A percentile compares a stretch with the other conserved stretches of the same genome.
phyloP scores from a whole-genome alignment of 1,140 invertebrate species.

The Drosophila kikkawai region DNA sequence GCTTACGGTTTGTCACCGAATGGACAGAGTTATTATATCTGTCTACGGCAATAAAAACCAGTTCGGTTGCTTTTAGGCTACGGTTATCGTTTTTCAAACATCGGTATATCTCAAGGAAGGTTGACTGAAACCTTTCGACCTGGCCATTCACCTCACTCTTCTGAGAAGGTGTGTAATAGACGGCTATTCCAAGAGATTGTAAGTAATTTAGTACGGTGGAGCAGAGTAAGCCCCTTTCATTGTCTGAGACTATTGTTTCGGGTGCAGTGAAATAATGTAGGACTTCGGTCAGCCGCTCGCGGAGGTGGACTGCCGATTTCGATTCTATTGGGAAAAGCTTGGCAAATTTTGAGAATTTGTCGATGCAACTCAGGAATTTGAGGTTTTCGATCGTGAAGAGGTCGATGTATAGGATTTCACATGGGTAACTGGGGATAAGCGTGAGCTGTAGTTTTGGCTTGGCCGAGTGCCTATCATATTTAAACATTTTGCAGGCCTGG shows the following conservation, averaged over 20 bases:
- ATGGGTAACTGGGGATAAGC: neutral
- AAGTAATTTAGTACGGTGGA: constrained; percentile 14
- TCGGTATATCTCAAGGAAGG: no score
- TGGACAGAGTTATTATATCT: constrained; percentile 20
- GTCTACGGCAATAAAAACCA: constrained; percentile 5
- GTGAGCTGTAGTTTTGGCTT: neutral
- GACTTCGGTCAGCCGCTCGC: constrained; percentile 2
- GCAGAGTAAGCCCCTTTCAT: constrained; percentile 5
- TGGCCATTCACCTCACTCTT: neutral
- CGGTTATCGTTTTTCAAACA: neutral
- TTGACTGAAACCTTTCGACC: no score
- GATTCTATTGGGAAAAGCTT: constrained; percentile 9
- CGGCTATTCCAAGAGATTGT: neutral
- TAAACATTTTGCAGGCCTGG: neutral
- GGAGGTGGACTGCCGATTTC: constrained; percentile 1
- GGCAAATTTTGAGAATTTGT: constrained; percentile 6
- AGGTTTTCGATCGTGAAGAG: neutral
- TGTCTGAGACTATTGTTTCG: constrained; percentile 10
- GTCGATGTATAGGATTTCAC: neutral
- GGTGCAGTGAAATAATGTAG: constrained; percentile 10
- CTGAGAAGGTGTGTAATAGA: constrained; percentile 7
- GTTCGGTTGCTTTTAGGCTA: neutral
- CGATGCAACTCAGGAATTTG: neutral
- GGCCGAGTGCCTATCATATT: neutral
- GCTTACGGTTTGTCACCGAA: neutral